Conservation (phyloP, 2,797 vertebrate species). For the Podarcis siculus region DNA sequence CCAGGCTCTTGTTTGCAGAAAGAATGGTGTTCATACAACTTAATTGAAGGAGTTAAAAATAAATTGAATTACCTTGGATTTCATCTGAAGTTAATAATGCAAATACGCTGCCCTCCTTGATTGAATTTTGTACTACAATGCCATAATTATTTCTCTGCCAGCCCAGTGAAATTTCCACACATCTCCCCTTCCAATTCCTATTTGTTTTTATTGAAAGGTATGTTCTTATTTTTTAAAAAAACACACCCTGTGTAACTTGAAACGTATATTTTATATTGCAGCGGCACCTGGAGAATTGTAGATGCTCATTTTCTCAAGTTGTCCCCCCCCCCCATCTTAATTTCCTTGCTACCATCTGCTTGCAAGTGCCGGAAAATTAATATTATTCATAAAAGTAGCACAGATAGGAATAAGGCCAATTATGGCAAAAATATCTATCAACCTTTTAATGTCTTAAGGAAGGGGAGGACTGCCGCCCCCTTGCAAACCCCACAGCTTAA, state of each 20-base stretch:
- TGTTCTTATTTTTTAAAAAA: not conserved
- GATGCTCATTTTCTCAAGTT: constrained; percentile 12
- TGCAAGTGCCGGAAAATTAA: constrained; percentile 45
- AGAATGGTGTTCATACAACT: constrained; percentile 28
- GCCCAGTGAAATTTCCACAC: not conserved
- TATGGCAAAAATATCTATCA: constrained; percentile 38
- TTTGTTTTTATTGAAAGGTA: constrained; percentile 34
- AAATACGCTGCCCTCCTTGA: not conserved
- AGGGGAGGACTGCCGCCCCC: constrained; percentile 25
- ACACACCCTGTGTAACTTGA: constrained; percentile 19
- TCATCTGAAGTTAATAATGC: constrained; percentile 35
- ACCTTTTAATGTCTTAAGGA: constrained; percentile 38
- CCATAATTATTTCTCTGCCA: not conserved
- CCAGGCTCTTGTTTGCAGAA: not conserved
- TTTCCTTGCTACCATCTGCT: constrained; percentile 41
- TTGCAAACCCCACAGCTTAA: constrained; percentile 27
- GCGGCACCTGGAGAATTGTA: not conserved
- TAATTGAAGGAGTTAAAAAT: constrained; percentile 43
- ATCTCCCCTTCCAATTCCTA: not conserved
- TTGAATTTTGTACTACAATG: constrained; percentile 38
- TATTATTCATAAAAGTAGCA: constrained; percentile 56
- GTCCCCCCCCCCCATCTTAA: not conserved
- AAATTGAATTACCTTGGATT: constrained; percentile 53
- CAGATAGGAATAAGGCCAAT: constrained; percentile 39
- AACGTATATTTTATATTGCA: constrained; percentile 19